Conservation (phyloP, 2,113 vertebrate species). For the Melanerpes aurifrons region DNA sequence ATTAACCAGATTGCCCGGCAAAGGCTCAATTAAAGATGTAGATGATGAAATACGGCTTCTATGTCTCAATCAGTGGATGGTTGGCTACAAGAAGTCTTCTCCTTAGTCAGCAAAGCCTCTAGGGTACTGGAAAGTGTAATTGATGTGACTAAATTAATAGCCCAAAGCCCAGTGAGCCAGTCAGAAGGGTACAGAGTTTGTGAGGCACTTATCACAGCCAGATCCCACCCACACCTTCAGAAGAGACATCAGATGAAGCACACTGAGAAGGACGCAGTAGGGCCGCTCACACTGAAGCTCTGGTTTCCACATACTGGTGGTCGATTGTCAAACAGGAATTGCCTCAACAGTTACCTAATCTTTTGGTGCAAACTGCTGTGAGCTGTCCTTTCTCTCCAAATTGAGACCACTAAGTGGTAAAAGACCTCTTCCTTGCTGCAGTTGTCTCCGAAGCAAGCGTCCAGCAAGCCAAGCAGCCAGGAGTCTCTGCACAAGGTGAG, state of each 20-base stretch:
- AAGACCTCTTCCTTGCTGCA: constrained; percentile 28
- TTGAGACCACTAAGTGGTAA: constrained; percentile 20
- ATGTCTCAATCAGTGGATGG: constrained; percentile 43
- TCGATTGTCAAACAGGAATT: not conserved
- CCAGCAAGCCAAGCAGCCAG: not conserved
- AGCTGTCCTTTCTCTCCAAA: not conserved
- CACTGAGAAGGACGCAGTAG: not conserved
- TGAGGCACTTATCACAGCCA: not conserved
- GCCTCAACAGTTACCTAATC: not conserved
- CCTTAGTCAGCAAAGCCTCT: constrained; percentile 51
- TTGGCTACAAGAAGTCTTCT: constrained; percentile 45
- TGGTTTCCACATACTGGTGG: not conserved
- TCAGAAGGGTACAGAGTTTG: not conserved
- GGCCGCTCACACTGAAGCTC: not conserved
- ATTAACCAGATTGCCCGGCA: constrained; percentile 46
- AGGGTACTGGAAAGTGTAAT: constrained; percentile 40
- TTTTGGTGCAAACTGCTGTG: not conserved
- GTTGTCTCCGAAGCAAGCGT: constrained; percentile 17
- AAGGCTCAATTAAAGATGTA: constrained; percentile 46
- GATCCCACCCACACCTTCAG: not conserved
- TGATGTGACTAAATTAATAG: constrained; percentile 54
- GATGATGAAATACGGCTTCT: constrained; percentile 38
- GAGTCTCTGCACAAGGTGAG: constrained; percentile 44
- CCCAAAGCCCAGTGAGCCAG: not conserved
- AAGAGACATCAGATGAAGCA: not conserved